These are phyloP conservation scores for Alces alces DNA, from an alignment of 2,113 vertebrate species.

Conservation along the genomic window DNA sequence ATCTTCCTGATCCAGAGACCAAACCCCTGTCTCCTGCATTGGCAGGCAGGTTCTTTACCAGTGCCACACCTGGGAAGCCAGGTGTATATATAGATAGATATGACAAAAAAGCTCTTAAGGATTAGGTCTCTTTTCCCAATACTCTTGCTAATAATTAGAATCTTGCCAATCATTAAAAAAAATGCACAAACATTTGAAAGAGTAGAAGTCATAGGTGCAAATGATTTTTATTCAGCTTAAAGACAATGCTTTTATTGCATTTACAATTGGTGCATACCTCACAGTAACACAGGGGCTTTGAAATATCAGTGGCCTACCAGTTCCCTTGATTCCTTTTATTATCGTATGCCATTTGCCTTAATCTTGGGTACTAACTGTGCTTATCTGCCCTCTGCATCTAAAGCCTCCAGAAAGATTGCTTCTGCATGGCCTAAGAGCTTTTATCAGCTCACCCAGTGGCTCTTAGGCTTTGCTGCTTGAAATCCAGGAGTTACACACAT, in stretches of 20 bases:
- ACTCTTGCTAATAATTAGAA: background rate
- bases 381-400: constrained; percentile 46
- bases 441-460: constrained; percentile 36
- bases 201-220: background rate
- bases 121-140: background rate
- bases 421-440: constrained; percentile 40
- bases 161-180: background rate
- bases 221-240: background rate
- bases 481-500: background rate
- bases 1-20: background rate
- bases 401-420: constrained; percentile 7
- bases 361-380: background rate
- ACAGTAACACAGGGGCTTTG: background rate
- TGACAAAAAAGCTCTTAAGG: background rate
- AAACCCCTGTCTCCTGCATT: background rate
- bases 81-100: background rate
- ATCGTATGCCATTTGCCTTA: constrained; percentile 24
- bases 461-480: background rate
- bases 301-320: background rate
- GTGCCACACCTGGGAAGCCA: background rate
- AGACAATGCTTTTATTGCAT: background rate
- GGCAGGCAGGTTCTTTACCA: background rate
- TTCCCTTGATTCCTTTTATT: constrained; percentile 19
- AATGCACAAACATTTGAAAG: background rate
- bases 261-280: background rate